Base-by-base conservation (phyloP, 92 coral and sea anemone genomes). In the Porites divaricata region DNA sequence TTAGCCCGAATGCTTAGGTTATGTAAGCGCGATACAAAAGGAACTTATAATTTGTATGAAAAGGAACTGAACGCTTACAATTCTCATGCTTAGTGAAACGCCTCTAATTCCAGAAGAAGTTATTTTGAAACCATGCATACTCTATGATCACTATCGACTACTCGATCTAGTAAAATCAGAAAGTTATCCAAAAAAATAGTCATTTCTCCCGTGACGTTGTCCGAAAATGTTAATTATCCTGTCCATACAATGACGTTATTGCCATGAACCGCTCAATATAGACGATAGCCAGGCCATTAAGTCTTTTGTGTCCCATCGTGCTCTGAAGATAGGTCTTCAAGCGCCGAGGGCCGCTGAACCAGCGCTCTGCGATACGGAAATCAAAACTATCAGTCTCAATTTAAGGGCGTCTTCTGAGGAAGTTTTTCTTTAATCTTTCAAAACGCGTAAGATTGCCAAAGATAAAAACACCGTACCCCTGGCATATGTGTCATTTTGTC, bases 181-280 rank as follows among this genome's bases (percentile, higher is more conserved):
- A 58, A 58, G 19, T 58, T 58, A 58, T 58, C 16, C 0, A 58
- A 58, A 58, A 1, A 58, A 58, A n/a, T n/a, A 51, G 71, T 67
- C 4, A 58, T 58, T 58, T 16, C 63, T 58, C 16, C 63, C 14
- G 1, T 67, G 48, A 41, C 24, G 71, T 67, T 67, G 71, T 67
- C 71, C 71, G 45, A n/a, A 1, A 67, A 67, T 67, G 24, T 67
- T 67, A 14, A 1, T 21, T 22, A 67, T 67, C 71, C 23, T 67
- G 71, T 67, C 71, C 71, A 67, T 17, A 67, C 71, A 67, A 67
- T 67, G 71, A 67, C 71, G 20, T 67, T 26, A 67, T 26, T 67
- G 71, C 71, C 48, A 67, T 67, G 71, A 0, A 51, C 9, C 56
- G 56, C 56, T 51, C 56, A 51, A 51, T 0, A 12, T 12, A 67